Evolutionary conservation across 2,113 vertebrate genomes (phyloP).

Genomic region (Pterocles gutturalis): DNA sequence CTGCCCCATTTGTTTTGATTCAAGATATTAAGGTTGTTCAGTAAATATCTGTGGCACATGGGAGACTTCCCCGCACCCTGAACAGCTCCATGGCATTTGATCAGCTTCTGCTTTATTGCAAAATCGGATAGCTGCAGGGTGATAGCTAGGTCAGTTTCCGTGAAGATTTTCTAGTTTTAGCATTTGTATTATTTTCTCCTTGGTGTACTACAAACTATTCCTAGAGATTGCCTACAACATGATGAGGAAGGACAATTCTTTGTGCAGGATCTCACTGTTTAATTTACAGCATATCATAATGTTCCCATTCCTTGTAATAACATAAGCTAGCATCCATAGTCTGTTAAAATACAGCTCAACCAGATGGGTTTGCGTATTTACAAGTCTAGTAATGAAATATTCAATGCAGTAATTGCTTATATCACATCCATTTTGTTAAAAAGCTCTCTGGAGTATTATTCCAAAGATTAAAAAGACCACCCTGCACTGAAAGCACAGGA

Average conservation of each 20-base stretch:
- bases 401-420: not conserved
- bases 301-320: not conserved
- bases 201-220: not conserved
- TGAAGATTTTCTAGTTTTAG: not conserved
- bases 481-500: not conserved
- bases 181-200: not conserved
- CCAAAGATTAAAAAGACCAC: not conserved
- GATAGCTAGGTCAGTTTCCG: not conserved
- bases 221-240: accelerated
- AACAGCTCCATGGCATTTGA: not conserved
- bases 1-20: conserved; percentile 55
- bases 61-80: conserved; percentile 15
- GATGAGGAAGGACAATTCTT: not conserved
- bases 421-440: not conserved
- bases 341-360: not conserved
- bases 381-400: conserved; percentile 41
- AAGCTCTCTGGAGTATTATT: not conserved
- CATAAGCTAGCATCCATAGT: not conserved
- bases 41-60: not conserved
- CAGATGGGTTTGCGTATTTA: conserved; percentile 48
- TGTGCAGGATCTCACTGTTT: not conserved
- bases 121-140: not conserved
- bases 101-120: not conserved
- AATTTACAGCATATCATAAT: not conserved
- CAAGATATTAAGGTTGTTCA: not conserved